These are phyloP conservation scores for Euleptes europaea DNA, from an alignment of 2,113 vertebrate species.

Conservation along the genomic window DNA sequence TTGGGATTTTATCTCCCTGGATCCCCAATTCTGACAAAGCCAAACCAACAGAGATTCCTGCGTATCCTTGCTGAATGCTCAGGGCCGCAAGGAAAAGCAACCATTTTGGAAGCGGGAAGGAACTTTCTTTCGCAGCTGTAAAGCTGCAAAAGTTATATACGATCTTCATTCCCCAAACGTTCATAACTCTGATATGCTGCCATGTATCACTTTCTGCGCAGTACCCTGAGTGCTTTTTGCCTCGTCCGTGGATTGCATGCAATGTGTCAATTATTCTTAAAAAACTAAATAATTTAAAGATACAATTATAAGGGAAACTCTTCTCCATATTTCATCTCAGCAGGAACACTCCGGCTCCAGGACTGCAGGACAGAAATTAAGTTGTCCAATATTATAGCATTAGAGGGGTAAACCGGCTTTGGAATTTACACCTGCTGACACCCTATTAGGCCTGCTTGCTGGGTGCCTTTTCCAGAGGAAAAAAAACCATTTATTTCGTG, in stretches of 20 bases:
- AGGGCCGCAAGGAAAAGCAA: neutral
- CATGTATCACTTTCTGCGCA: neutral
- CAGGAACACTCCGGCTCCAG: neutral
- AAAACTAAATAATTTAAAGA: conserved; percentile 7
- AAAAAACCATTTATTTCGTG: neutral
- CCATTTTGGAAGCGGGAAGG: neutral
- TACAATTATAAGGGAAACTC: neutral
- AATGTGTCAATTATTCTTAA: neutral
- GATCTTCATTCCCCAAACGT: neutral
- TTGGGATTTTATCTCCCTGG: neutral
- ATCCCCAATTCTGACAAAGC: neutral
- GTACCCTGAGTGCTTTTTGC: neutral
- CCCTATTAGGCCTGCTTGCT: neutral
- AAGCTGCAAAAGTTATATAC: neutral
- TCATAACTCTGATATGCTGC: neutral
- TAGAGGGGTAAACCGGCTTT: neutral
- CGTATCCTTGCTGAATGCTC: neutral
- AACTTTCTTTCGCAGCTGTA: neutral
- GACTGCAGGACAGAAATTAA: neutral
- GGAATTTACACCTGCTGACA: neutral
- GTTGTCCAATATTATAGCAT: neutral
- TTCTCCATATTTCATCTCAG: neutral
- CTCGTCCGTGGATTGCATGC: neutral
- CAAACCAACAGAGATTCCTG: neutral
- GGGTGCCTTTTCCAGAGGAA: neutral